phyloP scores from a whole-genome alignment of 1,140 invertebrate species.

The Leptopilina boulardi region DNA sequence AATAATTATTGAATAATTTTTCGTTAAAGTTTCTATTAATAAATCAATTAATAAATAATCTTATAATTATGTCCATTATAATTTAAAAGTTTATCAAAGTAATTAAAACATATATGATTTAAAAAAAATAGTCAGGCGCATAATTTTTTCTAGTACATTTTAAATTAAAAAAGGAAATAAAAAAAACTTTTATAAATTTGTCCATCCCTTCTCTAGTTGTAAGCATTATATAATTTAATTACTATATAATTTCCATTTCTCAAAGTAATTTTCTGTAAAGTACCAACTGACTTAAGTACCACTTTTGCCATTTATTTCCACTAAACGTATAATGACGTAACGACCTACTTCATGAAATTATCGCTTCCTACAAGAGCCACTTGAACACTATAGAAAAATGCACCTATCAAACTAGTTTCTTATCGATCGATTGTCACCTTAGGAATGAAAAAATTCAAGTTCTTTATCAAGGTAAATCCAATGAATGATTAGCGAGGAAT shows the following conservation, averaged over 20 bases:
- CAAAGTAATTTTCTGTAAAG: background rate
- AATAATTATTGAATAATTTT: no score
- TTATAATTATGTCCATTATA: no score
- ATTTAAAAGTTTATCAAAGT: no score
- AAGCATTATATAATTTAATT: conserved; percentile 36
- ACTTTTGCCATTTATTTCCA: background rate
- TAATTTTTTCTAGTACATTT: no score
- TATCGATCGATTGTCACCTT: background rate
- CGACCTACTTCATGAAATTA: background rate
- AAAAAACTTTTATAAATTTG: no score
- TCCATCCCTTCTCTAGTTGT: background rate
- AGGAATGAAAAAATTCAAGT: background rate
- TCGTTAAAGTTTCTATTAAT: no score
- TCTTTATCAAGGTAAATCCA: background rate
- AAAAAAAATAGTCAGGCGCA: no score
- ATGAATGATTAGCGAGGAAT: background rate
- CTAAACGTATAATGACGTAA: background rate
- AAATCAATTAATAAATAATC: no score
- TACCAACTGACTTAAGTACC: background rate
- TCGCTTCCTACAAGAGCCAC: background rate
- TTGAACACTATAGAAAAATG: background rate
- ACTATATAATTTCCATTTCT: background rate
- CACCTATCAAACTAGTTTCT: background rate
- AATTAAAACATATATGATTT: no score
- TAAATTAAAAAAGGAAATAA: no score